Evolutionary conservation across 2,888 invertebrate species (phyloP), one percentile per base, ranked within the genome.

Genomic region (Coelinius sp.): DNA sequence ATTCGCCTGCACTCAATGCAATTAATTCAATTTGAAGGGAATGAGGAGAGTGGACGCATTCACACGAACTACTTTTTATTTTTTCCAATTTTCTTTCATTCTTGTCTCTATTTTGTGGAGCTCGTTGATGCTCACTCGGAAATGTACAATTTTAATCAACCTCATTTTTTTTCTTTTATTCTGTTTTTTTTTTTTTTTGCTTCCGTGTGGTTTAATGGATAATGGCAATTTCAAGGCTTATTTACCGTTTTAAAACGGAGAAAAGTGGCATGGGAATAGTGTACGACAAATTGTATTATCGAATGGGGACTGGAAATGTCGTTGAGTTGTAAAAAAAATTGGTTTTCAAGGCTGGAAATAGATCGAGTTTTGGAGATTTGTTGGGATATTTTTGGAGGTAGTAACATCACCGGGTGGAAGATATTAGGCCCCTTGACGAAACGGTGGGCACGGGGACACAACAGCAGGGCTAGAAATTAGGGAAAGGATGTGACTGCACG

Each of bases 11-110:
- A 2, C 25, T 25, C 17, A 8, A n/a, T 38, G 22, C 63, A 63
- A 70, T 63, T 70, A 63, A 63, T 70, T 69, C 63, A 38, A 49
- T 53, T 24, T 25, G 31, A 17, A 35, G 20, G 5, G 8, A 59
- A 65, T 52, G 41, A 67, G 67, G 71, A 46, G 71, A 72, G 24
- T 35, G 44, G 35, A 46, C 17, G 17, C 63, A 41, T 71, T 71
- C 67, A 27, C 71, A 71, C 66, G 63, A 17, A 62, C 70, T 46
- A 66, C 56, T 71, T 71, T 66, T 65, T n/a, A n/a, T n/a, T n/a
- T 44, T 22, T 63, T 10, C n/a, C 35, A 35, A 8, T 24, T 24
- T 24, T 41, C 22, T 53, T 35, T 56, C 65, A 22, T 64, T 56
- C 49, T 41, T 7, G 20, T 8, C 41, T 52, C 41, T 52, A 38